A percentile compares a stretch with the other conserved stretches of the same genome.
These are phyloP conservation scores for Platynereis dumerilii DNA, from an alignment of 2,888 invertebrate species.

Conservation along the genomic window DNA sequence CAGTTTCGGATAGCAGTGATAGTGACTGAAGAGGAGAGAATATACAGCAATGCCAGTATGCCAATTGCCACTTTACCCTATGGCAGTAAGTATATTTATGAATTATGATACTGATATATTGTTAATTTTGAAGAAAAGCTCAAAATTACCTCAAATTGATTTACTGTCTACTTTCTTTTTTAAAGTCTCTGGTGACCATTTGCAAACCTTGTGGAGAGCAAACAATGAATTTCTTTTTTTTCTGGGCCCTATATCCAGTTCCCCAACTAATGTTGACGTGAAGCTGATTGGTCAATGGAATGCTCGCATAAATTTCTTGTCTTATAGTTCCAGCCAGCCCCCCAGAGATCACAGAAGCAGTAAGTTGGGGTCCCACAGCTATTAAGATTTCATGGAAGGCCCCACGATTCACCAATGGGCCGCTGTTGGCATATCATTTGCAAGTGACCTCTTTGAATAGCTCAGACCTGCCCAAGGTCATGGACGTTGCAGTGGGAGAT, in stretches of 20 bases:
- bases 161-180: no score
- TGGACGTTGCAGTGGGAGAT: slow-evolving; percentile 11
- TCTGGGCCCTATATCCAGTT: no score
- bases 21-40: slow-evolving; percentile 67
- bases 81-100: slow-evolving; percentile 54
- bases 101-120: no score
- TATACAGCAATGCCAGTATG: slow-evolving; percentile 55
- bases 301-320: not conserved
- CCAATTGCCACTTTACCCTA: slow-evolving; percentile 58
- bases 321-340: slow-evolving; percentile 78
- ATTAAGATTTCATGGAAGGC: slow-evolving; percentile 89
- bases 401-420: slow-evolving; percentile 86
- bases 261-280: no score
- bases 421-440: slow-evolving; percentile 80
- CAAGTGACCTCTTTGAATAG: slow-evolving; percentile 35
- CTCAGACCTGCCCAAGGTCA: not conserved
- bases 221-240: no score
- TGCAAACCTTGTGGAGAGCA: no score
- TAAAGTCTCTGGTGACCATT: no score
- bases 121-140: no score
- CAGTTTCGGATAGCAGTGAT: slow-evolving; percentile 84
- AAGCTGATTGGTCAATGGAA: no score
- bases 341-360: slow-evolving; percentile 74
- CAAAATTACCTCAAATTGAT: no score
- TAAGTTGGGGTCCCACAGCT: slow-evolving; percentile 73